Evolutionary conservation across 2,797 vertebrate species (phyloP), one percentile per base, ranked within the genome.

Genomic region (Crocodylus rhombifer): DNA sequence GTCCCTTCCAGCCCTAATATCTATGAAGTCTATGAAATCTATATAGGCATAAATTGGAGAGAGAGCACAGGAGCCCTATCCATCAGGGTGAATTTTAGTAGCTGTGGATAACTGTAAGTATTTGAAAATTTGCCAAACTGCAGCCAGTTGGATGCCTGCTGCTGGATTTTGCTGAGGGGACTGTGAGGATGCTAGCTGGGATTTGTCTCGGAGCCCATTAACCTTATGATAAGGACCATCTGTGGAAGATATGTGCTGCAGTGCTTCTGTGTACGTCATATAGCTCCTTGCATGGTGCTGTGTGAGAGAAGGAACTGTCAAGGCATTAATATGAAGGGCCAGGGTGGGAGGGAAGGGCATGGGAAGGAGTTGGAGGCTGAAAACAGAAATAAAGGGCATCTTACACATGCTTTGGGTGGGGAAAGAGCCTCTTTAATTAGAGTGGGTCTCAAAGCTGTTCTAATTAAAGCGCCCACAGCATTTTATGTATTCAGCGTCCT

Each of bases 21-120:
- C 33, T 36, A 36, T 36, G 33, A 36, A 36, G 33, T 4, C 33
- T 36, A 36, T 36, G 33, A 36, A 36, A 36, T 36, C 73, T 7
- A 0, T 5, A 2, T 75, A n/a, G 0, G 0, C 3, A 2, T 25
- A 23, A 63, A 0, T 42, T 67, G 4, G 61, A 69, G 33, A 69
- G 33, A 75, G 18, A 55, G 11, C n/a, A 42, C 42, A 42, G 42
- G 42, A 42, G 42, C 42, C 42, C 42, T 42, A 42, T 42, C 42
- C 42, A 42, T 42, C 42, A 42, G 42, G 42, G 42, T 67, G n/a
- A 81, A 51, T 64, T 71, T 20, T 42, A 67, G 17, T 18, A 80
- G 57, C 63, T 64, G 1, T 20, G 20, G 25, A 28, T 51, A 10
- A 12, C 28, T 92, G 75, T 17, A 15, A 26, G 71, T 90, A 80